Evolutionary conservation across 2,888 invertebrate species (phyloP).

Genomic region (Troides aeacus): DNA sequence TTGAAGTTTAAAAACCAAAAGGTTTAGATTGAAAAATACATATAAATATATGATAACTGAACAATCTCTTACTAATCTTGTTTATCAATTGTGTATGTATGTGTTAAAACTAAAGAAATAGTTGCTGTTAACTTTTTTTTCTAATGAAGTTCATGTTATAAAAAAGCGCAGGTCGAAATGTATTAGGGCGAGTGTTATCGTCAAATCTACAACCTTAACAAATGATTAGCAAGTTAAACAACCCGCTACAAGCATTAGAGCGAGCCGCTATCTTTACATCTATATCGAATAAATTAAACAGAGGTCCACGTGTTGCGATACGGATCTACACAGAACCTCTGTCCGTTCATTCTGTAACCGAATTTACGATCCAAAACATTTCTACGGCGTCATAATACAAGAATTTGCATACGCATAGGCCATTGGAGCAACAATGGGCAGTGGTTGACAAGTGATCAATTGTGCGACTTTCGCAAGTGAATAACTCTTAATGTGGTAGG

Average conservation of each 20-base stretch:
- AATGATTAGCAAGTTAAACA: conserved; percentile 74
- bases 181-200: conserved; percentile 57
- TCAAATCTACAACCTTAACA: conserved; percentile 63
- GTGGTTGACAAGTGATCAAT: conserved; percentile 72
- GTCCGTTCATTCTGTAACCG: conserved; percentile 34
- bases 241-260: conserved; percentile 54
- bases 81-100: no score
- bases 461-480: conserved; percentile 65
- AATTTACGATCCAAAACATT: conserved; percentile 52
- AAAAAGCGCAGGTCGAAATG: conserved; percentile 28
- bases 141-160: neutral
- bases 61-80: no score
- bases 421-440: conserved; percentile 45
- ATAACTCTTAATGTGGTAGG: conserved; percentile 49
- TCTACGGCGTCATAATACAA: conserved; percentile 37
- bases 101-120: no score
- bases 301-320: conserved; percentile 59
- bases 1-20: no score
- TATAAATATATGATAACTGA: no score
- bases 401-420: conserved; percentile 48
- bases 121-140: no score
- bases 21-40: no score
- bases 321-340: conserved; percentile 44
- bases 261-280: conserved; percentile 40
- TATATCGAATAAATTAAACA: conserved; percentile 50